Evolutionary conservation across 1,140 invertebrate genomes (phyloP).

Genomic region (Platorchestia sp.): DNA sequence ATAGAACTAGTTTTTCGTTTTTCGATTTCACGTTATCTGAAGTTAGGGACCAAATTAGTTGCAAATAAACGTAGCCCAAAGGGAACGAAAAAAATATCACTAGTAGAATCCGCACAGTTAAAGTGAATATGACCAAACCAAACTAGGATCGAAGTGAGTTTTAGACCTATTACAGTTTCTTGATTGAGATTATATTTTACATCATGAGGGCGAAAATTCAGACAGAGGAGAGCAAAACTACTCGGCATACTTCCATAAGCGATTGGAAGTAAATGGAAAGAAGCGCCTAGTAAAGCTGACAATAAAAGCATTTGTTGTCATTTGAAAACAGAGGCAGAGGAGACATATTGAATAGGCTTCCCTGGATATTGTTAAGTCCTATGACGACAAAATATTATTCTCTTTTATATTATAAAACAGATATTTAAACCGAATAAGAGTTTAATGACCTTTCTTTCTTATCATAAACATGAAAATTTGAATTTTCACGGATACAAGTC

Average conservation of each 20-base stretch:
- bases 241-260: background rate
- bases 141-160: background rate
- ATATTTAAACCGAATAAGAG: too few relatives aligned
- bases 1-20: background rate
- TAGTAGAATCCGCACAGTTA: background rate
- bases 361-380: too few relatives aligned
- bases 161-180: background rate
- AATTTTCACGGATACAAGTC: too few relatives aligned
- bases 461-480: too few relatives aligned
- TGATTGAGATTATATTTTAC: background rate
- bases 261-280: background rate
- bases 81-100: background rate
- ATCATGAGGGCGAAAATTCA: background rate
- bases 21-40: constrained; percentile 8
- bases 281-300: too few relatives aligned
- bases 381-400: too few relatives aligned
- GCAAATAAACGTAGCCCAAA: background rate
- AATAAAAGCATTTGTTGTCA: too few relatives aligned
- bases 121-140: background rate
- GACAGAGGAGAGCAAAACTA: background rate
- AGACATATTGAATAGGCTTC: too few relatives aligned
- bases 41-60: background rate
- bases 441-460: too few relatives aligned
- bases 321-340: too few relatives aligned
- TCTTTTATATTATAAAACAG: too few relatives aligned